Evolutionary conservation across 2,888 invertebrate genomes (phyloP).

Genomic region (Pristionchus fissidentatus): DNA sequence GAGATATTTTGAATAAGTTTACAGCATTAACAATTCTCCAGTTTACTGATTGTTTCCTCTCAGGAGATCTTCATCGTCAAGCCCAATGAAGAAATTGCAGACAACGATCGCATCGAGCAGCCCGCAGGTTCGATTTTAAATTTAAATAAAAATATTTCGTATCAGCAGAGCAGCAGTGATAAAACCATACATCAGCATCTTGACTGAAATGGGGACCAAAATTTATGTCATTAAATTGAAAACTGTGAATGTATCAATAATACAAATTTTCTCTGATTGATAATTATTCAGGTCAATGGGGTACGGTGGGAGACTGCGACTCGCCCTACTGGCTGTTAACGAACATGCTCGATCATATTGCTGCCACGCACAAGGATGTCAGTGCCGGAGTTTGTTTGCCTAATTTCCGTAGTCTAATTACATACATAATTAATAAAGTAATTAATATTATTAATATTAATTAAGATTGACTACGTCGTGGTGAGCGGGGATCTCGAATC

Average conservation of each 20-base stretch:
- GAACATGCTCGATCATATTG: constrained; percentile 67
- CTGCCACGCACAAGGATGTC: constrained; percentile 57
- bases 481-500: constrained; percentile 69
- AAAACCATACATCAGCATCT: too few species aligned
- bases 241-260: too few species aligned
- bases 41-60: too few species aligned
- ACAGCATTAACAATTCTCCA: too few species aligned
- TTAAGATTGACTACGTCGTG: constrained; percentile 68
- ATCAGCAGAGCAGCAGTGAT: too few species aligned
- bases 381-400: neutral
- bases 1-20: neutral
- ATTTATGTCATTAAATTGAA: too few species aligned
- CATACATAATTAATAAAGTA: neutral
- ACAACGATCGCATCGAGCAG: neutral
- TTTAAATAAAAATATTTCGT: neutral
- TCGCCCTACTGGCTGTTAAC: constrained; percentile 68
- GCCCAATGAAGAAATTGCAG: neutral
- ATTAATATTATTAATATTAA: neutral
- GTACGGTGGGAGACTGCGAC: constrained; percentile 68
- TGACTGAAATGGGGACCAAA: too few species aligned
- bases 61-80: constrained; percentile 4
- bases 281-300: constrained; percentile 63
- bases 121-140: constrained; percentile 16
- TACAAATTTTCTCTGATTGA: neutral
- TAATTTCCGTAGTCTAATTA: neutral